Evolutionary conservation across 2,113 vertebrate species (phyloP), one percentile per base, ranked within the genome.

Genomic region (Silurus asotus): DNA sequence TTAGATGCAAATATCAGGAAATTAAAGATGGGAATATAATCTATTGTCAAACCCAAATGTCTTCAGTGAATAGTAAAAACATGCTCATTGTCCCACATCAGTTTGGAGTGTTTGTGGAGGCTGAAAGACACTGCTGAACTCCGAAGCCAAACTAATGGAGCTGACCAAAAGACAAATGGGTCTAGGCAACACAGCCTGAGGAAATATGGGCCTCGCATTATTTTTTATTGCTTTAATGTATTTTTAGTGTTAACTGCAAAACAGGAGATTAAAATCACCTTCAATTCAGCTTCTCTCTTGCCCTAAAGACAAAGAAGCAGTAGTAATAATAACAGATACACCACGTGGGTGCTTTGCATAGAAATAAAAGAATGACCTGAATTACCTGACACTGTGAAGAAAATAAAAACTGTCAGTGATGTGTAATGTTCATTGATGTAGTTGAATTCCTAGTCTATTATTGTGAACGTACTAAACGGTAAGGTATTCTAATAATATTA

Each of bases 111-210:
- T 93, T 93, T 93, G 89, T 86, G 88, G 88, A 90, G 92, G 90
- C 88, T 72, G 65, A 86, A 86, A 83, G 89, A n/a, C 6, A 6
- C 53, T 92, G 92, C 93, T 93, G 93, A 92, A 91, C 88, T 90
- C 51, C 82, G 89, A 87, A 85, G 84, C 88, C 83, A 92, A 91
- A 93, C 92, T 94, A 94, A 95, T 93, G 92, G 92, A 92, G 90
- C 92, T 94, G 93, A 93, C 92, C 92, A 92, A 90, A 91, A 93
- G 93, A 95, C 90, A 93, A 94, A 94, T 94, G 92, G 90, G 92
- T 90, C 88, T 89, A 91, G 92, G 89, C 91, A 92, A 91, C 87
- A 91, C 89, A 90, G 92, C 92, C 91, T 85, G 84, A 91, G 93
- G 93, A 94, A 93, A 94, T 92, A 92, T 92, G 89, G 90, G 88